Base-by-base conservation (phyloP, 2,888 invertebrate species). In the Lycaena phlaeas region DNA sequence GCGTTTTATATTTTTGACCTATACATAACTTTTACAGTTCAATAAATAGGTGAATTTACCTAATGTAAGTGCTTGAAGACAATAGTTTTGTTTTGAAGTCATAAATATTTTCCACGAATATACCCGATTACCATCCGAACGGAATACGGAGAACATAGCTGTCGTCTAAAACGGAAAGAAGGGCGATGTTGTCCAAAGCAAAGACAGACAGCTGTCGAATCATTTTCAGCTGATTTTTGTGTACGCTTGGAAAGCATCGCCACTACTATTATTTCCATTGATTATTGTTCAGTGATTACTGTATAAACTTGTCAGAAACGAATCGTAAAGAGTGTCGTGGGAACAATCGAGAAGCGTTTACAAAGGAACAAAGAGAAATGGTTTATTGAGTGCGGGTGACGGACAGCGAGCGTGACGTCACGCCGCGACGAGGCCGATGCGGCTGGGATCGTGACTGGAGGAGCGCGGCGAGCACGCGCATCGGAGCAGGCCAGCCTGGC, bases 401-500 rank as follows among this genome's bases (percentile, higher is more conserved):
- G 64, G 64, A 67, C 66, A 71, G 68, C 69, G 69, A 68, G 59
- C 68, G 82, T 79, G 82, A 79, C 81, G 81, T 81, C 82, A 77
- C 78, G 68, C 62, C 62, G 62, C 57, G 65, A 62, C 66, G 67
- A 70, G 70, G 78, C 78, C 68, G 78, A 78, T 79, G 79, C 73
- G 74, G 79, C 73, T 54, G 48, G 53, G 53, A 52, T 54, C 53
- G 75, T 71, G 76, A 71, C 71, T 67, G 67, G 68, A 61, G 63
- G 70, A 69, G 75, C 74, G 74, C 76, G 74, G 76, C 70, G 74
- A 68, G 69, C 66, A 68, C 69, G 72, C 68, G 67, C 66, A 64
- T 70, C 67, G 63, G 60, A 59, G 61, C 54, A 70, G 77, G 78
- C 77, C 81, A 87, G 91, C 89, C 94, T 94, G 94, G 96, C 95